Evolutionary conservation across 2,113 vertebrate species (phyloP).

Genomic region (Hemiprocne comata): DNA sequence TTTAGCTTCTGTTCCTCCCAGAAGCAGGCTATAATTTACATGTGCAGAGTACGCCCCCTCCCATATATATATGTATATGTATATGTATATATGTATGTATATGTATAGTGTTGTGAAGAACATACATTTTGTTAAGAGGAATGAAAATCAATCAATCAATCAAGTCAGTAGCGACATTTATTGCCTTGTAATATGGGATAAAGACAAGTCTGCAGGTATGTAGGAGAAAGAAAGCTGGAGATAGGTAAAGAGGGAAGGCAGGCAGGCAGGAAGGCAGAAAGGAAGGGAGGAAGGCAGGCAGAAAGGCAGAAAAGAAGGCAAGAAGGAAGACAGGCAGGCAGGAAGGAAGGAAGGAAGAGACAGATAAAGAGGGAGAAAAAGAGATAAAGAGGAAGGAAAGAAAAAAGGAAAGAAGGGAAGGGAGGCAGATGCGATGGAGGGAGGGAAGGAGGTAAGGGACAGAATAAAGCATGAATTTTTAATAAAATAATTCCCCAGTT

Average conservation of each 20-base stretch:
- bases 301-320: too few relatives aligned
- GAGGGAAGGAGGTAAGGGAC: neutral
- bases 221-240: too few relatives aligned
- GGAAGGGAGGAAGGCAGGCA: neutral
- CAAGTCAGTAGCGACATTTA: neutral
- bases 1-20: neutral
- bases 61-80: too few relatives aligned
- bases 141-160: neutral
- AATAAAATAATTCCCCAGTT: neutral
- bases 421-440: rapidly evolving
- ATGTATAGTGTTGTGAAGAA: neutral
- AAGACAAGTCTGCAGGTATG: neutral
- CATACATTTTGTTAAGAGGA: neutral
- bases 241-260: too few relatives aligned
- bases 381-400: too few relatives aligned
- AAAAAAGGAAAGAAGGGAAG: too few relatives aligned
- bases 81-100: neutral
- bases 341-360: too few relatives aligned
- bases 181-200: neutral
- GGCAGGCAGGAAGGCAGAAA: too few relatives aligned
- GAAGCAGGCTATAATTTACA: neutral
- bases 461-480: neutral
- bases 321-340: too few relatives aligned
- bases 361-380: neutral
- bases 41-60: neutral